Percentiles rank a stretch among this genome's conserved stretches.
These are phyloP conservation scores for Psephotus haematonotus DNA, from an alignment of 2,113 vertebrate species.

Conservation along the genomic window DNA sequence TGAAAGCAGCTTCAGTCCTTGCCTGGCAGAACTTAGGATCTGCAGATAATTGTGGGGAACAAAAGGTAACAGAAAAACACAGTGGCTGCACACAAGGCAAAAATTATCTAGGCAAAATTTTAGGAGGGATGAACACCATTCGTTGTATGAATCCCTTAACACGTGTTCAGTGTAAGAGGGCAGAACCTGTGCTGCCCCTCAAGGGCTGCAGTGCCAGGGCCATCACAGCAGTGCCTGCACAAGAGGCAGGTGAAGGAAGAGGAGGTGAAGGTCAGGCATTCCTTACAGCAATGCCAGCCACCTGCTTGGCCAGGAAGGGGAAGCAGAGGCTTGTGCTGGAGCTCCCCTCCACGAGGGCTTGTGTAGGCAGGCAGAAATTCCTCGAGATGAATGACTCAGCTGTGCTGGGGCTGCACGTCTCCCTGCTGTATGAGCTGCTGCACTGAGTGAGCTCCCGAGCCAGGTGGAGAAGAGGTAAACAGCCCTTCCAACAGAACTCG, in stretches of 20 bases:
- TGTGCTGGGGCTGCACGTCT: neutral
- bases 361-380: neutral
- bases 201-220: neutral
- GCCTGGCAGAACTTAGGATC: neutral
- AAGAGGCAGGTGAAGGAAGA: neutral
- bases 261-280: neutral
- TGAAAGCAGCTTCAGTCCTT: neutral
- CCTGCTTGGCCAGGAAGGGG: neutral
- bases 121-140: neutral
- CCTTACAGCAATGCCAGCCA: neutral
- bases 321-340: neutral
- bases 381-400: rapidly evolving
- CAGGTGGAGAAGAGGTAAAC: neutral
- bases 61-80: neutral
- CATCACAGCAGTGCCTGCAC: neutral
- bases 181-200: neutral
- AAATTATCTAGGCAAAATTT: neutral
- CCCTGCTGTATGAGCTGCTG: rapidly evolving
- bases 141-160: neutral
- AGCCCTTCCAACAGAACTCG: neutral
- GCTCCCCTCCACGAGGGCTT: rapidly evolving
- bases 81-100: neutral
- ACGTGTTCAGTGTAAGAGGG: rapidly evolving
- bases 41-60: neutral
- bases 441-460: rapidly evolving